Evolutionary conservation across 2,888 invertebrate species (phyloP), one percentile per base, ranked within the genome.

Genomic region (Orthosia cruda): DNA sequence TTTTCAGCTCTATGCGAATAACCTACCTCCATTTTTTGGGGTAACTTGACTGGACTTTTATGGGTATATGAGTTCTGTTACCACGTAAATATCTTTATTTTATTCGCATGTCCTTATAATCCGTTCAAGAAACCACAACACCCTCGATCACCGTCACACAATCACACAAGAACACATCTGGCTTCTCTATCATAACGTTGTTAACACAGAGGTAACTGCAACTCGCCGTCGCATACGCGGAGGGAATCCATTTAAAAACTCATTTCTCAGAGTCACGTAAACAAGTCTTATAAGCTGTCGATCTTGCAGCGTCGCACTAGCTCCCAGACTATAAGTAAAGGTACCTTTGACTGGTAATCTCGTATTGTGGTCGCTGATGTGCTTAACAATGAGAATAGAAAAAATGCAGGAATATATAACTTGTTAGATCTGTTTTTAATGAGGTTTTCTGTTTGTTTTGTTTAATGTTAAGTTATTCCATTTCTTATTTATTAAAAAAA

Each of bases 181-280:
- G 57, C 54, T 70, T 47, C 45, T 63, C 20, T 15, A 57, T 73
- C 52, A 73, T 75, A 81, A 74, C 58, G 7, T 40, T 54, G 75
- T 50, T 70, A 77, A 71, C 68, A 71, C 32, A 52, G 57, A 80
- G 71, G 66, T 71, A 72, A 64, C 62, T 50, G 72, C 49, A 66
- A 47, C 23, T 75, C 67, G n/a, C 49, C 57, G 65, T 72, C 74
- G 81, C 71, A 50, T 49, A 92, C 92, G 93, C 89, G 91, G 74
- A 74, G 84, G 71, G 93, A 95, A 95, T 95, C 92, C 88, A 94
- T 95, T 94, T 94, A 91, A 93, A 94, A 94, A 91, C 93, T 94
- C 93, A 95, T 95, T 93, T 93, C 93, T 93, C 91, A 81, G 81
- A 89, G 92, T 90, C 93, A 93, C 92, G 93, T 93, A 90, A 88